A percentile compares a stretch with the other conserved stretches of the same genome.
phyloP scores from a whole-genome alignment of 1,140 invertebrate species.

The Cryptotermes secundus region DNA sequence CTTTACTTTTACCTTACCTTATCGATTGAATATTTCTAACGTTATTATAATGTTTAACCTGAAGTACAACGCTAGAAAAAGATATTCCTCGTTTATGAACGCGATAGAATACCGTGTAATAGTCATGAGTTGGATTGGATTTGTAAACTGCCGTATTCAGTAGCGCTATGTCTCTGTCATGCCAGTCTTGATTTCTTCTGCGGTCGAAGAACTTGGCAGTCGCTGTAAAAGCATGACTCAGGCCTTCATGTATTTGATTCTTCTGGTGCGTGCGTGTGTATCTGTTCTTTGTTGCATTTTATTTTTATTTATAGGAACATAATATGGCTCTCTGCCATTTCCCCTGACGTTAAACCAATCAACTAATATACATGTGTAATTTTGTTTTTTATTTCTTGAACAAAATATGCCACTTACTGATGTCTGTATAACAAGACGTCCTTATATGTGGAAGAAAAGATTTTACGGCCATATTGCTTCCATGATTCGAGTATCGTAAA shows the following conservation, averaged over 20 bases:
- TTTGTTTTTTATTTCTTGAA: neutral
- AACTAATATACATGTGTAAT: neutral
- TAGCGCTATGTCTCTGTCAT: neutral
- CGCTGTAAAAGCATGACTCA: neutral
- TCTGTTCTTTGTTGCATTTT: constrained; percentile 2
- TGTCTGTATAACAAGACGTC: no score
- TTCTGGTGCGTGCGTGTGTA: neutral
- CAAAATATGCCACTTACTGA: no score
- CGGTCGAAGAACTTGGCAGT: neutral
- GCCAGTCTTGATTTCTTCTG: neutral
- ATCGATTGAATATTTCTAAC: no score
- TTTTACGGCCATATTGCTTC: no score
- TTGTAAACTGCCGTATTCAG: neutral
- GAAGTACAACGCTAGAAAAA: no score
- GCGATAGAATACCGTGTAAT: no score
- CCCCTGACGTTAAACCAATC: constrained; percentile 13
- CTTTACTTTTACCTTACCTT: no score
- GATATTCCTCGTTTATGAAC: no score
- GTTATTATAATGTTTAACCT: no score
- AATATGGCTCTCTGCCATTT: neutral
- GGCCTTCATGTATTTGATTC: neutral
- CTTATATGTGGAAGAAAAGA: no score
- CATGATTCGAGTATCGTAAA: no score
- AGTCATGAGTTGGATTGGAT: neutral
- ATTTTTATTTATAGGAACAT: neutral